Evolutionary conservation across 2,113 vertebrate species (phyloP), one percentile per base, ranked within the genome.

Genomic region (Theropithecus gelada): DNA sequence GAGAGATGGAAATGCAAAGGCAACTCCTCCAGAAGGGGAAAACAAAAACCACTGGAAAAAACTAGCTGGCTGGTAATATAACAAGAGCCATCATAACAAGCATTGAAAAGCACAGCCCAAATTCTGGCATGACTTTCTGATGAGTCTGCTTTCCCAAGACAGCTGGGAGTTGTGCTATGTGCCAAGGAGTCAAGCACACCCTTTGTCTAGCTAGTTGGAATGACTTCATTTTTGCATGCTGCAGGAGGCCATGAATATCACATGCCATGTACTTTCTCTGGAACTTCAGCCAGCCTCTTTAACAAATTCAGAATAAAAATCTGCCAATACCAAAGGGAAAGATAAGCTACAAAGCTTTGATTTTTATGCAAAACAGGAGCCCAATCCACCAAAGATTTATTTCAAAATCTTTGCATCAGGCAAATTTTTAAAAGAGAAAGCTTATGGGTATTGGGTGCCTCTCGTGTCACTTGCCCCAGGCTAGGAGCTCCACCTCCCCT

Each of bases 281-380:
- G 52, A 94, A 97, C 27, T 7, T 76, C 55, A 1, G 61, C 35
- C 68, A 90, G 52, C 83, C 1, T 97, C 95, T 97, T 96, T 59
- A 95, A 95, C 73, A 90, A 95, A 81, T 45, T 80, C 22, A 30
- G 18, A 88, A 75, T 38, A 76, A 64, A 92, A 96, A 17, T 30
- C 73, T 80, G 48, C 66, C 55, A 95, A 9, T 17, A n/a, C 35
- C 9, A 45, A 81, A 87, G 30, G 30, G 66, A 88, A 95, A 86
- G 25, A 57, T 2, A 87, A 70, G 3, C 35, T 57, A 18, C 35
- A 45, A 72, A 14, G 50, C 25, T 94, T 59, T 70, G 48, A 89
- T 78, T 68, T 68, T 52, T 40, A 64, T 18, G n/a, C 38, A 85
- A 40, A 70, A 38, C n/a, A 16, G 17, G 75, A 92, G 45, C 45